phyloP scores from a whole-genome alignment of 2,113 vertebrate genomes.

The Ariopsis seemanni region DNA sequence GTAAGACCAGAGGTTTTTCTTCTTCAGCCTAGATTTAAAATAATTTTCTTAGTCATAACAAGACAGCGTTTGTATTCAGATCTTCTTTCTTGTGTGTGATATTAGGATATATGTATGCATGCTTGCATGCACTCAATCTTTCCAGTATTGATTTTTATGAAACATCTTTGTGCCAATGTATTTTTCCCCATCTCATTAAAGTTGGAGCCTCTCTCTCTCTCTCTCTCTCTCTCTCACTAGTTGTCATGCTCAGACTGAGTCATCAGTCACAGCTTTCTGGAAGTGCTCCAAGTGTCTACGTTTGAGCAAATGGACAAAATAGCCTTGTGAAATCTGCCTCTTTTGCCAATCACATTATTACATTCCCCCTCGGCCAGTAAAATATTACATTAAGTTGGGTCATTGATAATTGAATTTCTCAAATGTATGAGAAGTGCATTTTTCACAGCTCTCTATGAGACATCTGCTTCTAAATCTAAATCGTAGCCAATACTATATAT shows the following conservation, averaged over 20 bases:
- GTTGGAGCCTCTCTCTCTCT: conserved; percentile 12
- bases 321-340: conserved; percentile 33
- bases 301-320: conserved; percentile 42
- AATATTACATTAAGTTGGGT: conserved; percentile 36
- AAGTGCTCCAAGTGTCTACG: conserved; percentile 32
- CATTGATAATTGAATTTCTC: conserved; percentile 49
- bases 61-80: neutral
- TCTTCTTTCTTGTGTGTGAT: neutral
- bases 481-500: conserved; percentile 8
- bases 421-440: conserved; percentile 36
- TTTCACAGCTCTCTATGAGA: conserved; percentile 24
- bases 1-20: neutral
- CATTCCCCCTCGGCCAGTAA: conserved; percentile 29
- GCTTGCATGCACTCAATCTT: neutral
- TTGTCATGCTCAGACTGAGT: conserved; percentile 50
- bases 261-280: conserved; percentile 44
- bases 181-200: conserved; percentile 36
- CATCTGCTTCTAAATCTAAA: conserved; percentile 31
- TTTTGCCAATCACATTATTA: conserved; percentile 36
- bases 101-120: neutral
- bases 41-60: neutral
- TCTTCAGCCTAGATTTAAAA: neutral
- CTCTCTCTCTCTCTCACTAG: conserved; percentile 10
- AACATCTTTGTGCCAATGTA: conserved; percentile 10
- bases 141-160: conserved; percentile 4